Conservation (phyloP, 2,888 invertebrate species). For the Coenonympha arcania region DNA sequence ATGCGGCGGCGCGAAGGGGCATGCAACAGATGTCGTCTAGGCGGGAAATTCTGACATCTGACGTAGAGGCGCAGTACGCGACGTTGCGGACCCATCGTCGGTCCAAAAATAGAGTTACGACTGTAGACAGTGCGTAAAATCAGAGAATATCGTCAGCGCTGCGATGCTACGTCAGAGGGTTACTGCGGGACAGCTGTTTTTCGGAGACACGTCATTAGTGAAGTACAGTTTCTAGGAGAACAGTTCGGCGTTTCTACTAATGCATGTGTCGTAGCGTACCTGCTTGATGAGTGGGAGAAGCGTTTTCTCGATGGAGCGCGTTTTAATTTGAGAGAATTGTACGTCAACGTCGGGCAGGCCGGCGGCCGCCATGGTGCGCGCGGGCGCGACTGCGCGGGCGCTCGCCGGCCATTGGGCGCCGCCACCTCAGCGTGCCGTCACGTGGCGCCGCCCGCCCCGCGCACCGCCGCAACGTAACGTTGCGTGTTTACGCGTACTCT, state of each 20-base stretch:
- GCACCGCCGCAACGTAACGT: conserved; percentile 32
- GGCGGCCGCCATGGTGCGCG: conserved; percentile 77
- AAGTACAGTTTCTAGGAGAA: conserved; percentile 17
- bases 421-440: too few species aligned
- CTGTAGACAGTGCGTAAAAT: conserved; percentile 57
- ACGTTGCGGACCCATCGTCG: conserved; percentile 43
- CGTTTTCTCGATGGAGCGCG: conserved; percentile 95
- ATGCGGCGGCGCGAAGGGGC: conserved; percentile 52
- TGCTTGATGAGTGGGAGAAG: conserved; percentile 94
- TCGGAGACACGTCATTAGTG: conserved; percentile 26
- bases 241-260: conserved; percentile 26
- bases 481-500: conserved; percentile 50
- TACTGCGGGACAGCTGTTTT: conserved; percentile 26
- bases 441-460: conserved; percentile 34
- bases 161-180: conserved; percentile 52
- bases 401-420: conserved; percentile 42
- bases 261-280: conserved; percentile 75
- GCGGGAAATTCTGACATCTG: conserved; percentile 62
- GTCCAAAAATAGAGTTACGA: conserved; percentile 57
- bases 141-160: conserved; percentile 46
- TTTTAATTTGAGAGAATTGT: conserved; percentile 86
- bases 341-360: conserved; percentile 73
- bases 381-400: conserved; percentile 67
- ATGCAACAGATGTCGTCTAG: conserved; percentile 66
- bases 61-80: conserved; percentile 37